Evolutionary conservation across 2,113 vertebrate genomes (phyloP), one percentile per base, ranked within the genome.

Genomic region (Barnardius zonarius): DNA sequence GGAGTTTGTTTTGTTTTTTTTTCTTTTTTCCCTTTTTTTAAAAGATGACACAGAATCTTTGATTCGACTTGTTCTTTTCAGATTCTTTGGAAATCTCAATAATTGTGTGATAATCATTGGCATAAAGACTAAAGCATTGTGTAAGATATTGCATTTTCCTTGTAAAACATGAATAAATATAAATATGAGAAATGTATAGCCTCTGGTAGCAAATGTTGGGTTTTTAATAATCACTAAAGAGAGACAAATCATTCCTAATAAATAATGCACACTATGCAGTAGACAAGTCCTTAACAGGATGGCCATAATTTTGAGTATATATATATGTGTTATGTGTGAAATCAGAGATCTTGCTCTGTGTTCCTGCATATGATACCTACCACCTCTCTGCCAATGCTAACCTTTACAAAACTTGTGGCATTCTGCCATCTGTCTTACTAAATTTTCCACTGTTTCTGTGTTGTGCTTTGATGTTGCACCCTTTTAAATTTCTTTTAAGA

Each of bases 181-280:
- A 94, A 84, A 91, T 76, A 62, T 74, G 54, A 88, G 37, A 85
- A 94, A 87, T 63, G 18, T 39, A 67, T 75, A 70, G 64, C 68
- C 51, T 88, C 68, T 92, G 55, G 86, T 88, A 90, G 24, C 23
- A 93, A 95, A 83, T 31, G 27, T 44, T 92, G 22, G 6, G 12
- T 10, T 68, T 96, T 96, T 92, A 92, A 86, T 92, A 81, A 86
- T 90, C 83, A 88, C 79, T 92, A 35, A 64, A 88, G 54, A 92
- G 24, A 94, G 33, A 83, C 11, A 92, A 96, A 81, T 94, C 7
- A 66, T 96, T 95, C 44, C 49, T 94, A 68, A 93, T 95, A 90
- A 87, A 96, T 77, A 92, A 93, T 74, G 76, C 41, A 88, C 52
- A 39, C 14, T 20, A 39, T 61, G 51, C 33, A 75, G 27, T 68